Percentiles rank a stretch among this genome's conserved stretches.
phyloP scores from a whole-genome alignment of 92 coral and sea anemone species.

The Plumapathes pennacea region DNA sequence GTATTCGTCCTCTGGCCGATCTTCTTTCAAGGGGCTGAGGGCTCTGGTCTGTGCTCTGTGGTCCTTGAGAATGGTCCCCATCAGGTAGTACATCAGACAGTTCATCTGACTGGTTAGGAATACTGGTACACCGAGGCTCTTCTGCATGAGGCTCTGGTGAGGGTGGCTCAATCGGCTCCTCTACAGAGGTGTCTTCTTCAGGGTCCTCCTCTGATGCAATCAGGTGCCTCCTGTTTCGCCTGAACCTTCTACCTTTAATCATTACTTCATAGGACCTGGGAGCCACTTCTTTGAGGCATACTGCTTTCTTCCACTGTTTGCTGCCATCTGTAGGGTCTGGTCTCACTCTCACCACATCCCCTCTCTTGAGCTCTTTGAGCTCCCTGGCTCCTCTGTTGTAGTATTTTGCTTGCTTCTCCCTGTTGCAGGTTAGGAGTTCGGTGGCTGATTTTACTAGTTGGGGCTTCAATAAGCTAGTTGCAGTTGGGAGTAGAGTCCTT shows the following conservation, averaged over 20 bases:
- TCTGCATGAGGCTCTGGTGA: too few species aligned
- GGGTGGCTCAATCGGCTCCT: slow-evolving; percentile 47
- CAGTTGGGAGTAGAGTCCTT: slow-evolving; percentile 43
- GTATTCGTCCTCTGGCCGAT: too few species aligned
- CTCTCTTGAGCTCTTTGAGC: slow-evolving; percentile 47
- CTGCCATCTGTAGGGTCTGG: slow-evolving; percentile 53
- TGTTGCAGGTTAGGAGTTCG: slow-evolving; percentile 36
- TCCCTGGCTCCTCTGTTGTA: slow-evolving; percentile 47
- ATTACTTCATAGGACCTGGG: slow-evolving; percentile 53
- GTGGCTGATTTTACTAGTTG: slow-evolving; percentile 12
- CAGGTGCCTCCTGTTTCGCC: slow-evolving; percentile 56
- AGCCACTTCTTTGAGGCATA: slow-evolving; percentile 42
- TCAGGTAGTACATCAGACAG: background rate
- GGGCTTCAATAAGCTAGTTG: slow-evolving; percentile 44
- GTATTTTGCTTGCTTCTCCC: slow-evolving; percentile 48
- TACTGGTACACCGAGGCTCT: background rate
- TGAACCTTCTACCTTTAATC: slow-evolving; percentile 38
- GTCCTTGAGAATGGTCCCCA: background rate
- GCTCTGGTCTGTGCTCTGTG: background rate
- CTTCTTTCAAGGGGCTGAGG: background rate
- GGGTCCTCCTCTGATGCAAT: slow-evolving; percentile 43
- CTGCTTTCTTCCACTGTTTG: slow-evolving; percentile 54
- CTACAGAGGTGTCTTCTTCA: slow-evolving; percentile 17
- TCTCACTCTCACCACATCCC: slow-evolving; percentile 53
- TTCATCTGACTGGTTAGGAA: background rate